These are phyloP conservation scores for Psylliodes chrysocephalus DNA, from an alignment of 2,888 invertebrate species.

Conservation along the genomic window DNA sequence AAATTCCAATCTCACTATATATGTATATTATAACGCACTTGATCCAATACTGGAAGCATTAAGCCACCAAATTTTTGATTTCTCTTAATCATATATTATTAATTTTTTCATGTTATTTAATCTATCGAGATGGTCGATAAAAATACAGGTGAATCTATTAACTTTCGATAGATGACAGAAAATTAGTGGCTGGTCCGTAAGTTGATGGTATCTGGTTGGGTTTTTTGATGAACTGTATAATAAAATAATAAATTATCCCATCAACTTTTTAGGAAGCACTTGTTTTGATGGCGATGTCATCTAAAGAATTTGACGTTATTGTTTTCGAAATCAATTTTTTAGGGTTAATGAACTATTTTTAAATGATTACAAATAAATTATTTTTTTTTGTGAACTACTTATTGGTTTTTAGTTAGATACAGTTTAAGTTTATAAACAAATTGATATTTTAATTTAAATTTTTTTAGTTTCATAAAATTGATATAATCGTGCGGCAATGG, in stretches of 20 bases:
- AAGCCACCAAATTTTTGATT: slow-evolving; percentile 13
- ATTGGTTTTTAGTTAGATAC: too few relatives aligned
- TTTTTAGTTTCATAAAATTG: too few relatives aligned
- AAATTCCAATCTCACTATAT: too few relatives aligned
- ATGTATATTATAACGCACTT: neutral
- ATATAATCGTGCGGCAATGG: too few relatives aligned
- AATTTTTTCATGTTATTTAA: slow-evolving; percentile 28
- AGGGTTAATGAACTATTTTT: too few relatives aligned
- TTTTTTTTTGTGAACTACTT: too few relatives aligned
- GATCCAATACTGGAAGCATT: neutral
- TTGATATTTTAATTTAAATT: too few relatives aligned
- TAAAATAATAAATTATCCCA: slow-evolving; percentile 46
- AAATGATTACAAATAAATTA: too few relatives aligned
- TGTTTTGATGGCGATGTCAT: slow-evolving; percentile 32
- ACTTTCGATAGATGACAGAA: slow-evolving; percentile 47
- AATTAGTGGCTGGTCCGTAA: slow-evolving; percentile 45
- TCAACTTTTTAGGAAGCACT: slow-evolving; percentile 27
- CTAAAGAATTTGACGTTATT: slow-evolving; percentile 34
- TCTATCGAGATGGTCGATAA: slow-evolving; percentile 35
- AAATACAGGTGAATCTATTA: slow-evolving; percentile 42
- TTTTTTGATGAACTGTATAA: slow-evolving; percentile 48
- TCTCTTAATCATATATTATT: slow-evolving; percentile 38
- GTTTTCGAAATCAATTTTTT: too few relatives aligned
- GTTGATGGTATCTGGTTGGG: slow-evolving; percentile 45
- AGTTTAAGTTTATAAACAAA: too few relatives aligned